phyloP scores from a whole-genome alignment of 2,888 invertebrate genomes.

The Sycophila texana region DNA sequence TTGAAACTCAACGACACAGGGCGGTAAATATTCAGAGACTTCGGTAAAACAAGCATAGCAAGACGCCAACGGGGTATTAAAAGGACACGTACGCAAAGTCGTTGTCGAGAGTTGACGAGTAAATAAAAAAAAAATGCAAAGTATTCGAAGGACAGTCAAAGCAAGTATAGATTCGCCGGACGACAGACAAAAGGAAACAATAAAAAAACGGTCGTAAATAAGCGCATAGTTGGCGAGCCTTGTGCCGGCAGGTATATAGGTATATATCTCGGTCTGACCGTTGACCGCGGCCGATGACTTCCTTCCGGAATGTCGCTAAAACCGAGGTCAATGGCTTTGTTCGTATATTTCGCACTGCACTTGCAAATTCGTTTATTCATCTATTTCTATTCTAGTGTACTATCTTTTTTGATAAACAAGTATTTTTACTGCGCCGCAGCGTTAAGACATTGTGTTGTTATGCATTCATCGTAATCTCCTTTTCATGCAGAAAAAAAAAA shows the following conservation, averaged over 20 bases:
- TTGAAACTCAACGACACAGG: too few species aligned
- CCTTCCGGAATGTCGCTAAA: slow-evolving; percentile 44
- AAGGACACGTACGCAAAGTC: not conserved
- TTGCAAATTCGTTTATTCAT: too few species aligned
- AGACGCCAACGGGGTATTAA: not conserved
- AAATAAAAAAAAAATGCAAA: slow-evolving; percentile 4
- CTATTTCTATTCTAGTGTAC: too few species aligned
- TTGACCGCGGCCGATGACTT: not conserved
- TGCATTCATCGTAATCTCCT: too few species aligned
- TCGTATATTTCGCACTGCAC: not conserved
- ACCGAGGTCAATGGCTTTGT: slow-evolving; percentile 45
- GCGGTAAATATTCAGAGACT: too few species aligned
- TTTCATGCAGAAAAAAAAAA: too few species aligned
- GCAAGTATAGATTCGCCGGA: not conserved
- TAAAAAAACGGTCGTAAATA: slow-evolving; percentile 9
- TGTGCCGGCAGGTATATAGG: not conserved
- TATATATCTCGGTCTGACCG: not conserved
- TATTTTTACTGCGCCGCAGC: too few species aligned
- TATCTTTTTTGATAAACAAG: too few species aligned
- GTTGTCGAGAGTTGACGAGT: not conserved
- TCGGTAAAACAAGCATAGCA: too few species aligned
- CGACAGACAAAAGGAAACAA: slow-evolving; percentile 4
- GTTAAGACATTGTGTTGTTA: too few species aligned
- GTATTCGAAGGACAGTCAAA: slow-evolving; percentile 8
- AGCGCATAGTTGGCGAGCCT: not conserved